Conservation (phyloP, 2,888 invertebrate genomes). For the Galerucella nymphaeae region DNA sequence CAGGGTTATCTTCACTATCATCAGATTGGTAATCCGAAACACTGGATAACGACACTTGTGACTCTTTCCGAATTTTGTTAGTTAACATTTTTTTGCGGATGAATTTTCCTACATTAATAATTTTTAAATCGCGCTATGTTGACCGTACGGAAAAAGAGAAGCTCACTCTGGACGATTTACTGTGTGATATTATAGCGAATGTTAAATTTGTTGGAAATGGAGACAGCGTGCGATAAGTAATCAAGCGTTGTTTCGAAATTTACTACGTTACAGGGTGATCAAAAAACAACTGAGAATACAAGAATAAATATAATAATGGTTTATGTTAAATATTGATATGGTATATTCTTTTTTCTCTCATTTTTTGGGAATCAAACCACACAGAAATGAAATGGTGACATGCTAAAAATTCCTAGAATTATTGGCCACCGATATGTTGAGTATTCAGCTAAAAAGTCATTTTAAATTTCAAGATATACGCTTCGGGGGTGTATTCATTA, state of each 20-base stretch:
- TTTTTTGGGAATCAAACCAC: too few species aligned
- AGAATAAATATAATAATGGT: too few species aligned
- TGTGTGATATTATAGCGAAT: slow-evolving; percentile 7
- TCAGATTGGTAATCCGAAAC: slow-evolving; percentile 54
- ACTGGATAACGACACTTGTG: slow-evolving; percentile 53
- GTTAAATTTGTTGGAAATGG: neutral
- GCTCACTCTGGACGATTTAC: neutral
- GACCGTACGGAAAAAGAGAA: neutral
- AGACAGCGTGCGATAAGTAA: slow-evolving; percentile 1
- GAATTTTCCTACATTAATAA: slow-evolving; percentile 11
- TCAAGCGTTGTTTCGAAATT: neutral
- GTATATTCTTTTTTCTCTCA: too few species aligned
- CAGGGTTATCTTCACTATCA: slow-evolving; percentile 51
- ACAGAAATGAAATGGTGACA: too few species aligned
- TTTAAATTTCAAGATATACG: too few species aligned
- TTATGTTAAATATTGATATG: too few species aligned
- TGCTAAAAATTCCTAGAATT: too few species aligned
- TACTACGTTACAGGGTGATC: neutral
- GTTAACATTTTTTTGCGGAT: slow-evolving; percentile 2
- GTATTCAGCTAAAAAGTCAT: too few species aligned
- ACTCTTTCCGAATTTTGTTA: slow-evolving; percentile 37
- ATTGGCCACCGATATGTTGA: too few species aligned
- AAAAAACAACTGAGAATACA: neutral
- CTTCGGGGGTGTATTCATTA: too few species aligned
- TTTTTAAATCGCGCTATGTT: neutral